A percentile compares a stretch with the other conserved stretches of the same genome.
Conservation (phyloP, 2,113 vertebrate species). For the Orycteropus afer region DNA sequence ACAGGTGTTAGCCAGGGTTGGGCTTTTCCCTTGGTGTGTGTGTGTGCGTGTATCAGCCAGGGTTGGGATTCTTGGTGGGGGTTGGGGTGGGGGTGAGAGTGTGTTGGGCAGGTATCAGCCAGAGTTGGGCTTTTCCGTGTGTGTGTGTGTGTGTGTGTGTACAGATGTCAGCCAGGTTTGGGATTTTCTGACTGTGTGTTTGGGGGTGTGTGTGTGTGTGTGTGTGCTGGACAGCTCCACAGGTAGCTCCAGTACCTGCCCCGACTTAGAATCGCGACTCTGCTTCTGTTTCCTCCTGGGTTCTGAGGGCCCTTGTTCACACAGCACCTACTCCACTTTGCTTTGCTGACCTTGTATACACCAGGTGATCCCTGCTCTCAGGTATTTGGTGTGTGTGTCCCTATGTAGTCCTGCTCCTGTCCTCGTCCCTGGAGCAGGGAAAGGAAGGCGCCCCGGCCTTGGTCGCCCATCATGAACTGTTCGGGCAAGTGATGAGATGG, state of each 20-base stretch:
- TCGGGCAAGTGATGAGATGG: accelerated
- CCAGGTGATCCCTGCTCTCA: neutral
- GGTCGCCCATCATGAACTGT: accelerated
- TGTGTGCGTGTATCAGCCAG: too few relatives aligned
- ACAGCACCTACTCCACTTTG: too few relatives aligned
- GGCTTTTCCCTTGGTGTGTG: too few relatives aligned
- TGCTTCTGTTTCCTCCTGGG: neutral
- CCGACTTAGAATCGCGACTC: neutral
- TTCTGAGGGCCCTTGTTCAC: neutral
- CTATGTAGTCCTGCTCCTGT: too few relatives aligned
- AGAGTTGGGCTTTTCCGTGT: accelerated
- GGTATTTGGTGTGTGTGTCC: neutral
- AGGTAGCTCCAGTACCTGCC: accelerated
- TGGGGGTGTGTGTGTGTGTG: accelerated
- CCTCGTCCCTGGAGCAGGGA: neutral
- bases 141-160: accelerated
- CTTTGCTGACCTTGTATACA: neutral
- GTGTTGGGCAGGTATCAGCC: too few relatives aligned
- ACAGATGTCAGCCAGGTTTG: too few relatives aligned
- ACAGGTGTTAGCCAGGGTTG: neutral
- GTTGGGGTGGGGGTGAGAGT: too few relatives aligned
- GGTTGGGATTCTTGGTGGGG: too few relatives aligned
- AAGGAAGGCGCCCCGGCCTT: neutral
- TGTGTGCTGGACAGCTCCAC: accelerated
- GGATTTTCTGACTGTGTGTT: accelerated